phyloP scores from a whole-genome alignment of 1,140 invertebrate genomes.

The Carposina sasakii region DNA sequence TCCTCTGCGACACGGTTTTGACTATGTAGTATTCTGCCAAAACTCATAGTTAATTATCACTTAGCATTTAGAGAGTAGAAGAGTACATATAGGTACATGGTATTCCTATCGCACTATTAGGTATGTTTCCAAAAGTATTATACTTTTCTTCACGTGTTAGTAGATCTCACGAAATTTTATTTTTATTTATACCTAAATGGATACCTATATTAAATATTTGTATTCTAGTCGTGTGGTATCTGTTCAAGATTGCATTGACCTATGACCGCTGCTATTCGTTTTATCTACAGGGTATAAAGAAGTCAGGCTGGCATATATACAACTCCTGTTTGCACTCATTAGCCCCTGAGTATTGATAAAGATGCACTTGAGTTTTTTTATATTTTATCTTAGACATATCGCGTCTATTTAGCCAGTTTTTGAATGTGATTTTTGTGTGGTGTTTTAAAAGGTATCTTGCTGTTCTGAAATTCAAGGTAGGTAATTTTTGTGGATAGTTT shows the following conservation, averaged over 20 bases:
- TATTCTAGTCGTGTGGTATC: too few species aligned
- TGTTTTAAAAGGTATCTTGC: not conserved
- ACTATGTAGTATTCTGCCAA: too few species aligned
- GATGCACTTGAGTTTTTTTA: not conserved
- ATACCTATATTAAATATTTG: too few species aligned
- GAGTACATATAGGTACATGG: too few species aligned
- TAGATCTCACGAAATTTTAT: too few species aligned
- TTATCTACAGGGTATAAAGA: conserved; percentile 55
- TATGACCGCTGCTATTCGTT: conserved; percentile 43
- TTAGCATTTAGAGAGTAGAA: too few species aligned
- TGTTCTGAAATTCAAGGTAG: not conserved
- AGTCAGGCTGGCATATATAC: conserved; percentile 40
- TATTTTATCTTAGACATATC: not conserved
- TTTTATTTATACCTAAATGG: too few species aligned
- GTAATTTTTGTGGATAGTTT: not conserved
- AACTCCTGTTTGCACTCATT: conserved; percentile 12
- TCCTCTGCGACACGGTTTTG: too few species aligned
- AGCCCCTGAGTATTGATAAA: not conserved
- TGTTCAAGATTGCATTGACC: conserved; percentile 61
- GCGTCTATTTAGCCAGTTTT: not conserved
- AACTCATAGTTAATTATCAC: too few species aligned
- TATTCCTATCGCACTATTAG: too few species aligned
- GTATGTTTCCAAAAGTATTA: too few species aligned
- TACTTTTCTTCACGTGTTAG: too few species aligned
- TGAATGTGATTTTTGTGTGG: not conserved